phyloP scores from a whole-genome alignment of 1,140 invertebrate species.

The Centruroides vittatus region DNA sequence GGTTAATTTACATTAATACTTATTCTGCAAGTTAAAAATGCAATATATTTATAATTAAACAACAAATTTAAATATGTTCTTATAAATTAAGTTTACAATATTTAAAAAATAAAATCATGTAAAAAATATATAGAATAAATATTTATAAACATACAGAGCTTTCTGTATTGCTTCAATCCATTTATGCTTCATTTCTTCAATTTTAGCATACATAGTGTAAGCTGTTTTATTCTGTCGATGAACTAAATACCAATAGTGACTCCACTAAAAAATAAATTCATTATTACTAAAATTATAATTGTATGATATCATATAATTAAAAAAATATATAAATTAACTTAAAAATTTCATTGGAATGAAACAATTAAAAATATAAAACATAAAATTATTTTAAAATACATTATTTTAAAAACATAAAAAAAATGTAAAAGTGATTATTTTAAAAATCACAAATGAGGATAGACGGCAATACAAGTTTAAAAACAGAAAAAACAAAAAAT shows the following conservation, averaged over 20 bases:
- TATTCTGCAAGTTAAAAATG: too few species aligned
- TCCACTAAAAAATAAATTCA: constrained; percentile 43
- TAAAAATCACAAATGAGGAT: too few species aligned
- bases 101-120: not conserved
- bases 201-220: constrained; percentile 79
- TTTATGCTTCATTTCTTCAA: constrained; percentile 67
- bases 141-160: constrained; percentile 56
- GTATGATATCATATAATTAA: not conserved
- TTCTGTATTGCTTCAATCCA: constrained; percentile 86
- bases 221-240: constrained; percentile 63
- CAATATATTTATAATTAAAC: too few species aligned
- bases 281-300: not conserved
- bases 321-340: not conserved
- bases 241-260: constrained; percentile 66
- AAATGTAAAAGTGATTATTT: too few species aligned
- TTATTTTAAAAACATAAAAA: not conserved
- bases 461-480: too few species aligned
- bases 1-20: too few species aligned
- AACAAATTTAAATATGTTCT: too few species aligned
- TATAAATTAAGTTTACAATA: too few species aligned
- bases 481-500: too few species aligned
- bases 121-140: not conserved
- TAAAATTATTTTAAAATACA: not conserved
- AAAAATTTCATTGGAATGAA: not conserved
- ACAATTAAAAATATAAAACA: not conserved